These are phyloP conservation scores for Diploscapter pachys DNA, from an alignment of 1,140 invertebrate species.

Conservation along the genomic window DNA sequence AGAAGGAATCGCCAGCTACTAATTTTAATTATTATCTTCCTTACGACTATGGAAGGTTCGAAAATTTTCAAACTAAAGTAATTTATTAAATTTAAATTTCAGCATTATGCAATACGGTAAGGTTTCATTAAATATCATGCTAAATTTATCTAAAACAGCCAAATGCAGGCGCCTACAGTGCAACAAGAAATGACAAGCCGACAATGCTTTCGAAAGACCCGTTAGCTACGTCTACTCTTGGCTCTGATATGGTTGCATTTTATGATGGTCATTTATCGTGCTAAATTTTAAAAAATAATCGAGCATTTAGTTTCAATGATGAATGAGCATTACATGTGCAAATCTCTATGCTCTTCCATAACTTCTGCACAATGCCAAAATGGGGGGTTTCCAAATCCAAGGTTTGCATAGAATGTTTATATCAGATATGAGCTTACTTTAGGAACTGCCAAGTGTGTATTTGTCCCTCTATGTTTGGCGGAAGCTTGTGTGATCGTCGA, in stretches of 20 bases:
- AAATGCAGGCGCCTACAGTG: conserved; percentile 6
- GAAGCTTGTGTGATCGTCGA: conserved; percentile 33
- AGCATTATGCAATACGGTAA: conserved; percentile 28
- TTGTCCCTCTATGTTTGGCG: conserved; percentile 43
- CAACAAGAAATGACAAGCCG: conserved; percentile 17
- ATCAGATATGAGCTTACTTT: no score
- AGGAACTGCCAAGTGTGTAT: conserved; percentile 36
- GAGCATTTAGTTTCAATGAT: conserved; percentile 19
- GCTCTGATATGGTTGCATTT: conserved; percentile 29
- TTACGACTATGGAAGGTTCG: conserved; percentile 31
- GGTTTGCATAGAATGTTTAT: not conserved
- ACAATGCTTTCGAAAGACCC: conserved; percentile 28
- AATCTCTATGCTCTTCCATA: conserved; percentile 13
- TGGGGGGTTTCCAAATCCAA: conserved; percentile 40
- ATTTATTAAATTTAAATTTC: no score
- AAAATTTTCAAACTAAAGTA: no score
- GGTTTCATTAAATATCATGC: no score
- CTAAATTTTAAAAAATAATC: no score
- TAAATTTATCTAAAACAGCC: no score
- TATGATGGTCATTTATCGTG: conserved; percentile 1
- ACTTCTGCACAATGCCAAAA: conserved; percentile 16
- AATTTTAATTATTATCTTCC: conserved; percentile 30
- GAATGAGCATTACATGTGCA: conserved; percentile 33
- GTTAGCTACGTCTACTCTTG: conserved; percentile 30
- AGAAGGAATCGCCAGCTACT: conserved; percentile 24